Evolutionary conservation across 2,113 vertebrate genomes (phyloP).

Genomic region (Cepphus grylle): DNA sequence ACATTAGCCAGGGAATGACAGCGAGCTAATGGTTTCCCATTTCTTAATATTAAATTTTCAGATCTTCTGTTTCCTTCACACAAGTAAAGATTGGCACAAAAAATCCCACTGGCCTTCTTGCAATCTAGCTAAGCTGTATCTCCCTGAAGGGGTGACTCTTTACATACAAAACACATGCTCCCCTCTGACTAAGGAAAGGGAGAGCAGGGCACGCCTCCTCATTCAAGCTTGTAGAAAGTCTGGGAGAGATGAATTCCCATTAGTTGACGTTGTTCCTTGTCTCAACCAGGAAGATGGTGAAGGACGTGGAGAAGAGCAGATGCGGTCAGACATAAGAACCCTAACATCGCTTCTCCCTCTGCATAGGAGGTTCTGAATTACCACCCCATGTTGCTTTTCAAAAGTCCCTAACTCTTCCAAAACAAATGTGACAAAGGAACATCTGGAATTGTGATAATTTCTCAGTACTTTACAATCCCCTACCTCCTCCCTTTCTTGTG

Average conservation of each 20-base stretch:
- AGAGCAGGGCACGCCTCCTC: background rate
- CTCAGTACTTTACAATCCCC: background rate
- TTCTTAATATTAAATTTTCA: background rate
- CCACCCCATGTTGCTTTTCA: fast-evolving
- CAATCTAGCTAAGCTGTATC: fast-evolving
- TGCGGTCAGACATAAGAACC: fast-evolving
- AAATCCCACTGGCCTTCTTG: background rate
- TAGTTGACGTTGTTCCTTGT: background rate
- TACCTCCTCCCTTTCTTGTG: background rate
- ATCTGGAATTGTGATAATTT: background rate
- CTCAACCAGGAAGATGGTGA: background rate
- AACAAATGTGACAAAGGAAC: fast-evolving
- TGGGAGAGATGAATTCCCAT: background rate
- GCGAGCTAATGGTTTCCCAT: background rate
- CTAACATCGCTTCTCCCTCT: background rate
- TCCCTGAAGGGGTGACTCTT: background rate
- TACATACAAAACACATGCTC: fast-evolving
- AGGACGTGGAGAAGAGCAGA: background rate
- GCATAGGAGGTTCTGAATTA: background rate
- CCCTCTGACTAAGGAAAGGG: background rate
- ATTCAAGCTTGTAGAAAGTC: background rate
- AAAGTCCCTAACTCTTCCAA: background rate
- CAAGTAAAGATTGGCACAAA: background rate
- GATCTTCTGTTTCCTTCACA: background rate
- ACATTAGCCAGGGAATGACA: background rate